Conservation (phyloP, 2,113 vertebrate genomes). For the Notarius quadriscutis region DNA sequence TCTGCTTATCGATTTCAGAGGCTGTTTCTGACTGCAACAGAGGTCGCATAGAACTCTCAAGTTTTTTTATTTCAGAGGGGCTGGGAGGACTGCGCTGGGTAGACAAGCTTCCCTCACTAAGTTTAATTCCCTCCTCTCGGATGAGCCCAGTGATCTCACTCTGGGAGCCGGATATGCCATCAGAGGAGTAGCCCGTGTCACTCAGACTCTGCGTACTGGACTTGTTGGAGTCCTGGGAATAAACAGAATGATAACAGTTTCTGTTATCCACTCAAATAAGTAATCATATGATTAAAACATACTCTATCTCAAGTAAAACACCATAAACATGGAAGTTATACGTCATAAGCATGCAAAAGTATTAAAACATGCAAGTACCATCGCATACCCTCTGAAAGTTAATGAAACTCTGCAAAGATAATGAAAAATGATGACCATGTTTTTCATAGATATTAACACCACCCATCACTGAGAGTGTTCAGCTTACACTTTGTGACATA, state of each 20-base stretch:
- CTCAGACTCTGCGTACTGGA: slow-evolving; percentile 93
- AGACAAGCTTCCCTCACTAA: slow-evolving; percentile 80
- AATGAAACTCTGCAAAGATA: neutral
- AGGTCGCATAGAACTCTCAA: slow-evolving; percentile 87
- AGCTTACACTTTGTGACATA: neutral
- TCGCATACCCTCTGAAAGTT: neutral
- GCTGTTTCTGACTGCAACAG: slow-evolving; percentile 79
- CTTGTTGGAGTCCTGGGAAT: slow-evolving; percentile 85
- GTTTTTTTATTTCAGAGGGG: slow-evolving; percentile 88
- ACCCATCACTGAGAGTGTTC: neutral
- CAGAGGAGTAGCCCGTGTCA: slow-evolving; percentile 96
- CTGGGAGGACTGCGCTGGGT: slow-evolving; percentile 77
- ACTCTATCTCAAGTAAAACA: neutral
- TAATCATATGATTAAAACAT: neutral
- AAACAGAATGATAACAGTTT: slow-evolving; percentile 15
- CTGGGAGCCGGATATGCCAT: slow-evolving; percentile 93
- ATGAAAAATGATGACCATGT: slow-evolving; percentile 7
- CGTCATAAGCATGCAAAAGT: neutral
- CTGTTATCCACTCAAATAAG: neutral
- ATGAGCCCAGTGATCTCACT: slow-evolving; percentile 93
- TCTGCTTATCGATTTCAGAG: slow-evolving; percentile 64
- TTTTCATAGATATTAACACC: neutral
- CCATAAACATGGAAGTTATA: slow-evolving; percentile 16
- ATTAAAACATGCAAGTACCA: slow-evolving; percentile 30
- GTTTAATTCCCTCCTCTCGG: slow-evolving; percentile 86